phyloP scores from a whole-genome alignment of 2,888 invertebrate species.

The Lomographa bimaculata region DNA sequence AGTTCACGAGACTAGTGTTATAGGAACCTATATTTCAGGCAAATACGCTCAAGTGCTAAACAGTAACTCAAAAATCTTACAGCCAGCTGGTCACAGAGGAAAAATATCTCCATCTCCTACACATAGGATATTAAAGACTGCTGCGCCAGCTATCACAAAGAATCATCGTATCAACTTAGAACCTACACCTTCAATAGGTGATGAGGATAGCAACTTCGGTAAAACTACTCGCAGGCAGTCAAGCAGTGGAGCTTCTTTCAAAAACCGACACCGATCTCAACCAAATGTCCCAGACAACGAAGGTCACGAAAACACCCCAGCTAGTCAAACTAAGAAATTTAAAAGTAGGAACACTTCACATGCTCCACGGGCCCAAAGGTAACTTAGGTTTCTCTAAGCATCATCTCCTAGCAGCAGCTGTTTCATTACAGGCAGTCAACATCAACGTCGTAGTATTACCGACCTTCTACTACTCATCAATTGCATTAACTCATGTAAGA shows the following conservation, averaged over 20 bases:
- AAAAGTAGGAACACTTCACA: conserved; percentile 69
- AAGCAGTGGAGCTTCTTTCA: conserved; percentile 75
- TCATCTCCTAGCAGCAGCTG: conserved; percentile 23
- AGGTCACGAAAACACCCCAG: conserved; percentile 57
- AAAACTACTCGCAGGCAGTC: conserved; percentile 81
- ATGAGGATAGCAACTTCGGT: conserved; percentile 84
- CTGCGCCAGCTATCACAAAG: conserved; percentile 85
- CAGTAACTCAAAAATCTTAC: conserved; percentile 88
- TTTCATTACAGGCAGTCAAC: conserved; percentile 23
- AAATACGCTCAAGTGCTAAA: conserved; percentile 95
- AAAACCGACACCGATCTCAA: conserved; percentile 81
- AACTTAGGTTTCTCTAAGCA: conserved; percentile 31
- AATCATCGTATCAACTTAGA: conserved; percentile 85
- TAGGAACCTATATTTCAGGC: conserved; percentile 93
- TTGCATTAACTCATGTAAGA: conserved; percentile 24
- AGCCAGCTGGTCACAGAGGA: conserved; percentile 74
- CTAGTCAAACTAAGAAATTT: conserved; percentile 68
- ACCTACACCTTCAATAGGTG: conserved; percentile 85
- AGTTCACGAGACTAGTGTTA: conserved; percentile 94
- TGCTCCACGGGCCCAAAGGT: conserved; percentile 71
- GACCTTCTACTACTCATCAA: conserved; percentile 24
- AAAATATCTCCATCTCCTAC: conserved; percentile 87
- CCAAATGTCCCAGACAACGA: conserved; percentile 66
- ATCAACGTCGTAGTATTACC: conserved; percentile 29
- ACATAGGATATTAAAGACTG: conserved; percentile 89